Base-by-base conservation (phyloP, 1,140 invertebrate genomes). In the Tetramorium simillimum region DNA sequence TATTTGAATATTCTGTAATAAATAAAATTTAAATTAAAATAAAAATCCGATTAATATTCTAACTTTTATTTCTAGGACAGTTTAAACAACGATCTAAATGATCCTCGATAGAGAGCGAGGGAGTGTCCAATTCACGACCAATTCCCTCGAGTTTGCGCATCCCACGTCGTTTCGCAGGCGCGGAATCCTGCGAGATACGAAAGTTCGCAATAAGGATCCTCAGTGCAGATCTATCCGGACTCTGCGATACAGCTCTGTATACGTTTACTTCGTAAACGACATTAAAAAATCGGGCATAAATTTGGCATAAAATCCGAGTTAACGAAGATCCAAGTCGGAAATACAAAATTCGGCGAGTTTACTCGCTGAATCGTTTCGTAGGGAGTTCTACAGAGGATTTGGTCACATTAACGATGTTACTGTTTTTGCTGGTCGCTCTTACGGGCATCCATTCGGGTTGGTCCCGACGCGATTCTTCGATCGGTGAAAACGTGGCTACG, bases 151-250 rank as follows among this genome's bases (percentile, higher is more conserved):
- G 88, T 18, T 56, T 88, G 89, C 65, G 82, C 89, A 51, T 72
- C 28, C 33, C 16, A 43, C 69, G 7, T 49, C 9, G 9, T 37
- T 18, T 56, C 80, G 21, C 65, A 46, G 60, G 40, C 67, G 53
- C 53, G 43, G 53, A 75, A 33, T 37, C 56, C 40, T 37, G 18
- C 40, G 70, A 12, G 53, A 28, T 49, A 65, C 40, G 43, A 58
- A 81, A 56, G 63, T 81, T 70, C 63, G 16, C 51, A 28, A n/a
- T n/a, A 53, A 37, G 37, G 40, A 81, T 63, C 62, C 3, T 80
- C 72, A 90, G 89, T 90, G 40, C 33, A 49, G 53, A 58, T 82
- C 10, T 46, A 72, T 10, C 63, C 24, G 4, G 80, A 49, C 40
- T 46, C 2, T 40, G 37, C 18, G 28, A 49, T 69, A 28, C 16